Evolutionary conservation across 2,797 vertebrate genomes (phyloP), one percentile per base, ranked within the genome.

Genomic region (Acipenser oxyrinchus): DNA sequence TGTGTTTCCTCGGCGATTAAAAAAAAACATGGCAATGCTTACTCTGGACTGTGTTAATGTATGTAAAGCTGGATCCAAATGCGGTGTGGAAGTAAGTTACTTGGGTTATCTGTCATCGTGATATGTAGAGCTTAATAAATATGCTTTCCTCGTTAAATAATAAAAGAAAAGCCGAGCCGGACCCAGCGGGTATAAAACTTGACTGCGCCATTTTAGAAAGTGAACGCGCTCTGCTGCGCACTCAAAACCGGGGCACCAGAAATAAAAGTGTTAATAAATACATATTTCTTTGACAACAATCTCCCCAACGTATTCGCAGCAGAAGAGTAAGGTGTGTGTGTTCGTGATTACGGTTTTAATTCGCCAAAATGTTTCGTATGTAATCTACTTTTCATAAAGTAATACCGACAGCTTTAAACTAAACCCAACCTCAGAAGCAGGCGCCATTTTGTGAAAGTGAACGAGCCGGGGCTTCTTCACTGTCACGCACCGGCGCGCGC

Each of bases 391-490:
- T 37, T 37, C 23, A 37, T 4, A 23, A 23, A 23, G 23, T 3
- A 23, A 23, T 23, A 23, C 23, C 23, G 3, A 37, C 23, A 37
- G 51, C 51, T 8, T 53, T 8, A 53, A 53, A 2, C 55, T 2
- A 10, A 10, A 1, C 58, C 69, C 64, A 70, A 2, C 13, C 59
- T n/a, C 18, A 15, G 4, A 0, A 13, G 59, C 6, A 2, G 12
- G 4, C 59, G 59, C 73, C 73, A 74, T 74, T 71, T 74, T 74
- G 63, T 67, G 68, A 58, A n/a, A 53, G 68, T 68, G 68, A 71
- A 70, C 62, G 70, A 68, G 70, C 64, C 67, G 63, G 66, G 62
- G 72, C 13, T 23, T 69, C 13, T 23, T 69, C 67, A 64, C 70
- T 66, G 64, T 77, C 72, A 64, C 65, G 37, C 63, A 62, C 76